These are phyloP conservation scores for Mesocentrotus franciscanus DNA, from an alignment of 53 echinoderm and acorn worm genomes.

Conservation along the genomic window DNA sequence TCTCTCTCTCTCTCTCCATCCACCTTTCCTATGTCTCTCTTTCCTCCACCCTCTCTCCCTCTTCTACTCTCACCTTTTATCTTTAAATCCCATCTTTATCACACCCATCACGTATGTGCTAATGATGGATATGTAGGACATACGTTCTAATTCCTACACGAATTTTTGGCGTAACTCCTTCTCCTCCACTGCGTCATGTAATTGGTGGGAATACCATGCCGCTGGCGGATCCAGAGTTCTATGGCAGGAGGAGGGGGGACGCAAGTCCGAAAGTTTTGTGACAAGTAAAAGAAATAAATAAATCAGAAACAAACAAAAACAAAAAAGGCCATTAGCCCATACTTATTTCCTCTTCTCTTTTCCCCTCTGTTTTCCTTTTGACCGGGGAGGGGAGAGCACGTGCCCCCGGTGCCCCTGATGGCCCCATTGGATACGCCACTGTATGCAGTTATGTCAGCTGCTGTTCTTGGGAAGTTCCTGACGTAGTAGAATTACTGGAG, in stretches of 20 bases:
- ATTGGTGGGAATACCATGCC: not conserved
- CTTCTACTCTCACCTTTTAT: not conserved
- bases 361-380: no score
- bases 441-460: slow-evolving; percentile 54
- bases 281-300: no score
- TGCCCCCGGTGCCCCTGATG: no score
- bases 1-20: not conserved
- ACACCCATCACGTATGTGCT: slow-evolving; percentile 10
- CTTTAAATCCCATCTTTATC: slow-evolving; percentile 2
- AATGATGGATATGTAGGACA: slow-evolving; percentile 41
- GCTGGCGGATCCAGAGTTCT: no score
- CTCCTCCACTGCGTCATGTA: slow-evolving; percentile 17
- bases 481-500: slow-evolving; percentile 25
- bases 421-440: no score
- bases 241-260: no score
- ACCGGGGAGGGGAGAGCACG: no score
- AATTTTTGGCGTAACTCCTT: slow-evolving; percentile 21
- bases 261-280: no score
- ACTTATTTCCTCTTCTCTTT: no score
- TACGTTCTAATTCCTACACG: not conserved
- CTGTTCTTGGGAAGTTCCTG: slow-evolving; percentile 28
- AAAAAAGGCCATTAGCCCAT: no score
- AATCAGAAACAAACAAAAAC: no score
- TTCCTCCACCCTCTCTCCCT: not conserved
- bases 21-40: not conserved